Base-by-base conservation (phyloP, 1,140 invertebrate species). In the Platyura marginata region DNA sequence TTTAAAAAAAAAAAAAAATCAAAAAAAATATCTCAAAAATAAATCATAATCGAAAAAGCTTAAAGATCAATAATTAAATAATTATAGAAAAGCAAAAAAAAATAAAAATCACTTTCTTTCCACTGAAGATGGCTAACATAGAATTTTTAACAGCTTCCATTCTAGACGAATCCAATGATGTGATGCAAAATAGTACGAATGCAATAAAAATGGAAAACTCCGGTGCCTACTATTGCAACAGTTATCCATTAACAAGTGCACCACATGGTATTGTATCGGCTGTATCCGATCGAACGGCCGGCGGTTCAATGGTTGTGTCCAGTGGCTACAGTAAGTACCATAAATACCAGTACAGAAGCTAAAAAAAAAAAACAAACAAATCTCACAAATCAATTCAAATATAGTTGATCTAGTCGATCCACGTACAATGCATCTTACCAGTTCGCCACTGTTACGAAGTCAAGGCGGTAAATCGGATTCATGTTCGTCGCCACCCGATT, bases 141-240 rank as follows among this genome's bases (percentile, higher is more conserved):
- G 35, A 9, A 37, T 40, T 40, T 22, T 40, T 22, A 38, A 59
- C 75, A 93, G 89, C 88, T 53, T 93, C 89, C 56, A 93, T 94
- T 61, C 76, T 93, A 62, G 85, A 91, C 71, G 86, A 89, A 66
- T 74, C 80, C 41, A 81, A 77, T 59, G 81, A 81, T 53, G 53
- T 39, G 15, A 71, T 81, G 56, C 75, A 79, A 55, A 70, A 77
- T 46, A 77, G 79, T 54, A 74, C 83, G 52, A 82, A 79, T 55
- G 78, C 77, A 55, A 91, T 89, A 59, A 93, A 91, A 71, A 75
- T 89, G 68, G 89, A 89, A 71, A 85, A 84, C 56, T 76, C 80
- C 50, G 44, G 44, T 38, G 72, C 77, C 38, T 90, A 89, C 65
- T 93, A 93, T 66, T 89, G 84, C 67, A 89, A 81, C 54, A 92